Evolutionary conservation across 2,113 vertebrate species (phyloP).

Genomic region (Bubo scandiacus): DNA sequence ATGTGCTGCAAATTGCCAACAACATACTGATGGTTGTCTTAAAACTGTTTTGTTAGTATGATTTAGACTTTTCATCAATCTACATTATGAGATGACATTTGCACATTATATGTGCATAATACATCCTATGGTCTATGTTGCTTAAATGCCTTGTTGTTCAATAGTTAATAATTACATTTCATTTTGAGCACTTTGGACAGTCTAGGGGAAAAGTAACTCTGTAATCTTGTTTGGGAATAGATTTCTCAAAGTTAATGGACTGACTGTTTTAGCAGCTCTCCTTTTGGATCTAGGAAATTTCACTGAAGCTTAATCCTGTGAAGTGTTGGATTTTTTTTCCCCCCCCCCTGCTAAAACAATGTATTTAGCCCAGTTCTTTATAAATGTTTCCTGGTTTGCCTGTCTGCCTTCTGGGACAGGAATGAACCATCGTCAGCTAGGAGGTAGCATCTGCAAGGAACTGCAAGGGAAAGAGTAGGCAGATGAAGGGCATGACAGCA

Average conservation of each 20-base stretch:
- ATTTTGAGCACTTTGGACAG: background rate
- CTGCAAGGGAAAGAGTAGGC: background rate
- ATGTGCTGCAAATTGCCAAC: background rate
- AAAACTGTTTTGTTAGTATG: background rate
- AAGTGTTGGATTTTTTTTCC: background rate
- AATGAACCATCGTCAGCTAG: background rate
- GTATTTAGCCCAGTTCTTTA: background rate
- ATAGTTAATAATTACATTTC: background rate
- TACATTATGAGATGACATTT: background rate
- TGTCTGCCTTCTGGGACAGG: background rate
- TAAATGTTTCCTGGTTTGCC: background rate
- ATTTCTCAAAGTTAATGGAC: background rate
- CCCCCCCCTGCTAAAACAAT: background rate
- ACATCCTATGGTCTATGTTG: background rate
- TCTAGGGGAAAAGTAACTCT: background rate
- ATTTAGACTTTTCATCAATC: conserved; percentile 9
- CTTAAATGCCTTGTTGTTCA: background rate
- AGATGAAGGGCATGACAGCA: background rate
- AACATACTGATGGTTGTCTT: background rate
- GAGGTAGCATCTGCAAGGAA: background rate
- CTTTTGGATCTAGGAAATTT: background rate
- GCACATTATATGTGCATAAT: background rate
- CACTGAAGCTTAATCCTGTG: background rate
- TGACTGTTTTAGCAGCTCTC: background rate
- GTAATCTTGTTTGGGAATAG: background rate